Conservation (phyloP, 2,113 vertebrate species). For the Cheirogaleus medius region DNA sequence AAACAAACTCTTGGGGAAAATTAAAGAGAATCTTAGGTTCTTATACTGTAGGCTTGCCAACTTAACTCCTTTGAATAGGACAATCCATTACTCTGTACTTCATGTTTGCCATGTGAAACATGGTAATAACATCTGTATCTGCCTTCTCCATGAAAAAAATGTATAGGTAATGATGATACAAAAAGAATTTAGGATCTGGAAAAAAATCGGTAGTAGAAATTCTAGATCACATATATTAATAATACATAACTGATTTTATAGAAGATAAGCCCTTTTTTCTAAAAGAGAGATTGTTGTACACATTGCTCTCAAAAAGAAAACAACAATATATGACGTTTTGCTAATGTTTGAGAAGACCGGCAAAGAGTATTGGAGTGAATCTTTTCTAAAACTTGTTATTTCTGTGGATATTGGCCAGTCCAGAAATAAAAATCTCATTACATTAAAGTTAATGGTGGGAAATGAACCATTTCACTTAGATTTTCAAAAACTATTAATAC, state of each 20-base stretch:
- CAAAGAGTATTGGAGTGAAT: neutral
- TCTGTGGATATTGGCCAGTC: neutral
- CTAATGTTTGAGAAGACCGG: slow-evolving; percentile 4
- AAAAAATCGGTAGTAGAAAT: neutral
- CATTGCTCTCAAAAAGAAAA: slow-evolving; percentile 9
- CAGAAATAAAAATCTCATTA: slow-evolving; percentile 35
- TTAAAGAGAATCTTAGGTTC: neutral
- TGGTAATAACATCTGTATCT: neutral
- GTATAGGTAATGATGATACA: neutral
- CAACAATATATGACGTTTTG: neutral
- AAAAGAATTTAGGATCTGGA: neutral
- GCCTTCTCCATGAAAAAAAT: neutral
- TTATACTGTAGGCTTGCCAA: neutral
- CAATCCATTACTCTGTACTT: neutral
- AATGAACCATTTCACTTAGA: slow-evolving; percentile 30
- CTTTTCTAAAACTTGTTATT: neutral
- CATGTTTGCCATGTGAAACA: neutral
- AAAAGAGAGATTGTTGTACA: neutral
- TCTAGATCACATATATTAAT: neutral
- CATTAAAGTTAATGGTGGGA: neutral
- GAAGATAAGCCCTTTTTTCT: neutral
- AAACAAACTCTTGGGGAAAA: neutral
- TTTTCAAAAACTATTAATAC: neutral
- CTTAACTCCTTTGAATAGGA: neutral
- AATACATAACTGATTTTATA: neutral